Percentiles rank a stretch among this genome's conserved stretches.
Evolutionary conservation across 2,797 vertebrate genomes (phyloP).

Genomic region (Synaphobranchus kaupii): DNA sequence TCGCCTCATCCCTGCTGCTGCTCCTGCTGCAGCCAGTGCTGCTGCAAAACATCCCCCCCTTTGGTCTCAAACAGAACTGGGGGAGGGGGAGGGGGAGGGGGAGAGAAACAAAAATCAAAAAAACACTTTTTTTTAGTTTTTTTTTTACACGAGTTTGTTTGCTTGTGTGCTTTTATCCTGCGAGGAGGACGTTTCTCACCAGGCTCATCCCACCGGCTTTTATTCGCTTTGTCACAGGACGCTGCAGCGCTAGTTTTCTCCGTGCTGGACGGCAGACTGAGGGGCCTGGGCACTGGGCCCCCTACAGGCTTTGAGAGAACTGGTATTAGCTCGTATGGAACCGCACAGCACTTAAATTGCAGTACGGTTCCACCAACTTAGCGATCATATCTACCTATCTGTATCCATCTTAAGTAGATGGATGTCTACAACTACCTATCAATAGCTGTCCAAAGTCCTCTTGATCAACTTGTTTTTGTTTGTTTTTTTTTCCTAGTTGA

Average conservation of each 20-base stretch:
- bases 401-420: neutral
- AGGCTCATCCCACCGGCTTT: constrained; percentile 34
- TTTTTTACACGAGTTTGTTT: constrained; percentile 48
- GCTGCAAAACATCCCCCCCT: neutral
- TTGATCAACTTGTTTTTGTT: neutral
- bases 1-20: neutral
- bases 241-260: neutral
- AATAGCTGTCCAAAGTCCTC: neutral
- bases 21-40: neutral
- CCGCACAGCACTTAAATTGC: neutral
- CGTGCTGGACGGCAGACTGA: neutral
- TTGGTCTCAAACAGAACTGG: neutral
- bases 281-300: neutral
- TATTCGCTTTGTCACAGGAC: constrained; percentile 59
- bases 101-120: constrained; percentile 26
- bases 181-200: constrained; percentile 60
- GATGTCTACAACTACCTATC: neutral
- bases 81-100: no score
- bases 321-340: neutral
- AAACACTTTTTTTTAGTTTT: constrained; percentile 29
- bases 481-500: neutral
- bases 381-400: neutral
- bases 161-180: constrained; percentile 90
- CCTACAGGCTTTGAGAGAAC: neutral
- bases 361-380: neutral